Conservation (phyloP, 2,888 invertebrate species). For the Caenorhabditis sp. region DNA sequence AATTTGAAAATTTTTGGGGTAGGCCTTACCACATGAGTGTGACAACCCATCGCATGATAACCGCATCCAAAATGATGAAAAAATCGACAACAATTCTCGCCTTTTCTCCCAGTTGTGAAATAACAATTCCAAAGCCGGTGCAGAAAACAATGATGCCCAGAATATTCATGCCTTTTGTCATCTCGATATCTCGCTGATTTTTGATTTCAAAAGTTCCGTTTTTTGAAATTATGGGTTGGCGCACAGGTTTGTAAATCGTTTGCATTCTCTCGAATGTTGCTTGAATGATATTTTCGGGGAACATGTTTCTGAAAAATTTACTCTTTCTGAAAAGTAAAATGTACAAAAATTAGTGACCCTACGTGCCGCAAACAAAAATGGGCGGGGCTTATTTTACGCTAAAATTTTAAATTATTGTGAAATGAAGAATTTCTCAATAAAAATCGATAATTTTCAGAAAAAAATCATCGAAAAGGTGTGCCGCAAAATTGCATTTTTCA, state of each 20-base stretch:
- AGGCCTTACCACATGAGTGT: slow-evolving; percentile 63
- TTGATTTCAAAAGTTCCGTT: slow-evolving; percentile 35
- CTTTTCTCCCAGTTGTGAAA: slow-evolving; percentile 81
- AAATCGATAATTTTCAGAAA: too few species aligned
- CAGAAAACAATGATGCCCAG: slow-evolving; percentile 88
- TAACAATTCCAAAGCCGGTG: slow-evolving; percentile 86
- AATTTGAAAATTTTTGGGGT: not conserved
- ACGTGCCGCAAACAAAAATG: not conserved
- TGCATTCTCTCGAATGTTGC: slow-evolving; percentile 74
- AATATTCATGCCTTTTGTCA: slow-evolving; percentile 43
- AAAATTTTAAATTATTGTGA: not conserved
- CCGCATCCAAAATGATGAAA: slow-evolving; percentile 87
- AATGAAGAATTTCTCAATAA: too few species aligned
- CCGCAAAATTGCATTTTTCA: too few species aligned
- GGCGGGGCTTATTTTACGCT: not conserved
- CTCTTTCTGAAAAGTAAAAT: too few species aligned
- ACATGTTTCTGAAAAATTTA: slow-evolving; percentile 81
- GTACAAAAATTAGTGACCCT: too few species aligned
- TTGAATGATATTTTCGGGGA: slow-evolving; percentile 90
- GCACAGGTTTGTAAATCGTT: slow-evolving; percentile 61
- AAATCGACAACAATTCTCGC: slow-evolving; percentile 78
- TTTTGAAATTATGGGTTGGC: slow-evolving; percentile 46
- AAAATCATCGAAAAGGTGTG: too few species aligned
- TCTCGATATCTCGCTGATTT: slow-evolving; percentile 37
- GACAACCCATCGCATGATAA: slow-evolving; percentile 80